Evolutionary conservation across 1,140 invertebrate species (phyloP).

Genomic region (Formica exsecta): DNA sequence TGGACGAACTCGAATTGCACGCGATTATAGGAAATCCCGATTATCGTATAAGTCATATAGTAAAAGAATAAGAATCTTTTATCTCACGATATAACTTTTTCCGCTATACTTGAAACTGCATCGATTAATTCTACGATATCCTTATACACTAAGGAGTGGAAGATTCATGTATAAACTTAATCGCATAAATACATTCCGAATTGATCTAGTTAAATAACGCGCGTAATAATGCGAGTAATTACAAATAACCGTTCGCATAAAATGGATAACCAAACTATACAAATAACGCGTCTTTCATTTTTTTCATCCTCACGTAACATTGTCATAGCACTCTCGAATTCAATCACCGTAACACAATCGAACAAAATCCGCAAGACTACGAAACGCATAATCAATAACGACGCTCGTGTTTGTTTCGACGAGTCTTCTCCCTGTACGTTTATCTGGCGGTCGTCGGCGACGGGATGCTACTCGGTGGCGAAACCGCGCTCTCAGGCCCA

Average conservation of each 20-base stretch:
- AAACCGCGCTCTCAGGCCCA: conserved; percentile 75
- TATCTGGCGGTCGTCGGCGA: conserved; percentile 84
- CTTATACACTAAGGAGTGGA: conserved; percentile 70
- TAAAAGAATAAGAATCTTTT: conserved; percentile 53
- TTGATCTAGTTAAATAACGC: conserved; percentile 42
- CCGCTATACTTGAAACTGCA: neutral
- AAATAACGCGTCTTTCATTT: conserved; percentile 37
- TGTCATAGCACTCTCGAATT: conserved; percentile 1
- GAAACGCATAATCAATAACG: conserved; percentile 37
- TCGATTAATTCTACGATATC: conserved; percentile 68
- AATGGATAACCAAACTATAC: conserved; percentile 48
- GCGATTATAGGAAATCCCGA: conserved; percentile 6
- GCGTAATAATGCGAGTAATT: neutral
- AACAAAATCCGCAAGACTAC: conserved; percentile 24
- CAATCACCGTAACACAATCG: conserved; percentile 5
- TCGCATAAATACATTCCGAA: conserved; percentile 34
- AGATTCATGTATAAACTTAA: conserved; percentile 66
- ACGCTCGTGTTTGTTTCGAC: neutral
- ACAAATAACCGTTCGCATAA: conserved; percentile 14
- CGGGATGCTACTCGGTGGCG: conserved; percentile 80
- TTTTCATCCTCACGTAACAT: conserved; percentile 5
- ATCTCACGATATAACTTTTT: neutral
- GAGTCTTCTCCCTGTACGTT: conserved; percentile 63
- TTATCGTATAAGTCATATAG: conserved; percentile 13
- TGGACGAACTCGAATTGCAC: conserved; percentile 36